These are phyloP conservation scores for Neopelma chrysocephalum DNA, from an alignment of 2,797 vertebrate species.

Conservation along the genomic window DNA sequence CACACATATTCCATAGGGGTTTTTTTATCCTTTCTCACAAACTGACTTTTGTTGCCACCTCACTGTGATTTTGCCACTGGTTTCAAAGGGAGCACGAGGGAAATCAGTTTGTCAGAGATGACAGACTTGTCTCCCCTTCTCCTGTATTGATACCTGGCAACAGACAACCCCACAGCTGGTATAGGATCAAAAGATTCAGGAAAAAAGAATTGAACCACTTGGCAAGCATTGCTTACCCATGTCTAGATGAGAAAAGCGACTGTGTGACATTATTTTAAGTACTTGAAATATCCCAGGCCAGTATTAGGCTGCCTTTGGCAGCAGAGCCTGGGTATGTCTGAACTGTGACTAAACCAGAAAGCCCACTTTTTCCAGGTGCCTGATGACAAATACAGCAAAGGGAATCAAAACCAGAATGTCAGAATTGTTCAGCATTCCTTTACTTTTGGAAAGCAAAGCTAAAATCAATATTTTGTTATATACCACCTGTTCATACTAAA, in stretches of 20 bases:
- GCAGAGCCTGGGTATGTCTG: neutral
- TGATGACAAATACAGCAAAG: neutral
- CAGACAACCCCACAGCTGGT: neutral
- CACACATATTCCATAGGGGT: neutral
- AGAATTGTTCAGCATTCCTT: neutral
- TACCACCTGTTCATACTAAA: neutral
- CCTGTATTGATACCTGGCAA: neutral
- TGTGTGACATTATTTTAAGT: fast-evolving
- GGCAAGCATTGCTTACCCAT: neutral
- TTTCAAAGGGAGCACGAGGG: neutral
- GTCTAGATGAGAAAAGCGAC: neutral
- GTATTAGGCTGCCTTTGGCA: neutral
- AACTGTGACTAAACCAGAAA: neutral
- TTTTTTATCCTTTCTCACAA: neutral
- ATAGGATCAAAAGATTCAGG: neutral
- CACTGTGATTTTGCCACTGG: neutral
- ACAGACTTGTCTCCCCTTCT: neutral
- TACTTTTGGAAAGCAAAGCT: neutral
- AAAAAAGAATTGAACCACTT: fast-evolving
- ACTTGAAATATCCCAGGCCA: neutral
- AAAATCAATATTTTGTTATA: neutral
- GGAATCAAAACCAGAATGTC: neutral
- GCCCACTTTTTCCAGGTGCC: neutral
- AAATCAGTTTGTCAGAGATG: neutral
- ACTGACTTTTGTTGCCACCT: neutral